Conservation (phyloP, 2,797 vertebrate genomes). For the Poliocrania exsul region DNA sequence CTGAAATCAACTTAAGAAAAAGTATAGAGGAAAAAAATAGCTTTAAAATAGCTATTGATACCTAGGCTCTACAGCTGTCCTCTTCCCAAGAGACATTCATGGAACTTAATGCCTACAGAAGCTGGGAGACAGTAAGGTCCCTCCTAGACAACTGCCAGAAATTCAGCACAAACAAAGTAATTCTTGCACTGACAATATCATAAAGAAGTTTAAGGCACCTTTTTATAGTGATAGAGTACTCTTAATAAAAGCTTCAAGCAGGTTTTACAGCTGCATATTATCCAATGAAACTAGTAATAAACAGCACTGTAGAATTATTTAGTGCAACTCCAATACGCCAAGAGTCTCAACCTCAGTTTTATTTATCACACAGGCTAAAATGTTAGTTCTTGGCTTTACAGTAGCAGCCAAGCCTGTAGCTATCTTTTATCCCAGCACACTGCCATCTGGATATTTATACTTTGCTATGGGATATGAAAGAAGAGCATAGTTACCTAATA, state of each 20-base stretch:
- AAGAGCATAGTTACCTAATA: conserved; percentile 35
- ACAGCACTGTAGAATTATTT: conserved; percentile 55
- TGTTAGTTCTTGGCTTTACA: conserved; percentile 37
- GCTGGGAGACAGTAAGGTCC: neutral
- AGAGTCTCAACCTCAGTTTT: conserved; percentile 28
- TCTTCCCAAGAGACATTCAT: neutral
- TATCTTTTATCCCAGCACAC: conserved; percentile 22
- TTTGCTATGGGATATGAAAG: conserved; percentile 33
- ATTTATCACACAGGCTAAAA: conserved; percentile 59
- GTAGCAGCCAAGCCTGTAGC: conserved; percentile 45
- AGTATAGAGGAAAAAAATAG: neutral
- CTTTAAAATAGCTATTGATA: neutral
- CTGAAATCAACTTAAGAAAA: neutral
- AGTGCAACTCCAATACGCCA: conserved; percentile 49
- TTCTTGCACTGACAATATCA: neutral
- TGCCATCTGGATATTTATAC: conserved; percentile 44
- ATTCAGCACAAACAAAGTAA: neutral
- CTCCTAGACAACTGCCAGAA: neutral
- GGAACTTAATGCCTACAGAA: neutral
- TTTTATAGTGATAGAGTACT: conserved; percentile 61
- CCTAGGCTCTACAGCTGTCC: neutral
- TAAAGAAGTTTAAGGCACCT: conserved; percentile 14
- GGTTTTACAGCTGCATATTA: conserved; percentile 66
- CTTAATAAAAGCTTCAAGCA: conserved; percentile 66
- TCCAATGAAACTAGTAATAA: conserved; percentile 62